Percentiles rank a stretch among this genome's conserved stretches.
Evolutionary conservation across 2,113 vertebrate genomes (phyloP).

Genomic region (Tichodroma muraria): DNA sequence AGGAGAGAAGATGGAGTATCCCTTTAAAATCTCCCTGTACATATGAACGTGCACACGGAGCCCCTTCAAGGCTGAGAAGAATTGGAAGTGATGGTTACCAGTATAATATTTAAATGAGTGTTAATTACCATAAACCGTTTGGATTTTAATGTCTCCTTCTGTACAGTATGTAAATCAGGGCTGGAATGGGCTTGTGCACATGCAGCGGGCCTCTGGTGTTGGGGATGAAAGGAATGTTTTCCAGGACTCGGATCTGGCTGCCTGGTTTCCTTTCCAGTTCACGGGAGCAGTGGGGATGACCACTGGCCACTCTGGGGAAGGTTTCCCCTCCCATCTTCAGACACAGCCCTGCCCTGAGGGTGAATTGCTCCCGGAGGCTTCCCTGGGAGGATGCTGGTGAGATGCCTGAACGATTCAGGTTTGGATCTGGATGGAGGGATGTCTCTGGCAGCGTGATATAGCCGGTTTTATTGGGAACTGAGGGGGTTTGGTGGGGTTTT

Average conservation of each 20-base stretch:
- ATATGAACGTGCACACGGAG: background rate
- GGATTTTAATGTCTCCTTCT: constrained; percentile 51
- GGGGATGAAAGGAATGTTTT: background rate
- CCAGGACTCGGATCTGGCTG: background rate
- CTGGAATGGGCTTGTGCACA: background rate
- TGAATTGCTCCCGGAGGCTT: background rate
- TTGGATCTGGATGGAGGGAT: background rate
- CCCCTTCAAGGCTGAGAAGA: constrained; percentile 23
- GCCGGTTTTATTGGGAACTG: accelerated
- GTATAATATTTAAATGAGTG: constrained; percentile 39
- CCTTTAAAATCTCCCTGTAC: background rate
- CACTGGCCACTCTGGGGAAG: background rate
- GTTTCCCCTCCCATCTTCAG: background rate
- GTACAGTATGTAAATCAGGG: constrained; percentile 39
- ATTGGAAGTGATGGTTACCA: constrained; percentile 38
- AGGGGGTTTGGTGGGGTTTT: background rate
- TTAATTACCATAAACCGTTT: constrained; percentile 43
- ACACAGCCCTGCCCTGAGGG: background rate
- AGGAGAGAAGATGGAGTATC: background rate
- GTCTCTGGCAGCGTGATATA: accelerated
- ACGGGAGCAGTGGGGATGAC: background rate
- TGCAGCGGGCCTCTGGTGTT: background rate
- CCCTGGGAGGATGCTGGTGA: background rate
- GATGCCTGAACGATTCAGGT: accelerated
- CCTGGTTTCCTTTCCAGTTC: background rate